Percentiles rank a stretch among this genome's conserved stretches.
These are phyloP conservation scores for Drosophila mojavensis DNA, from an alignment of 1,140 invertebrate genomes.

Conservation along the genomic window DNA sequence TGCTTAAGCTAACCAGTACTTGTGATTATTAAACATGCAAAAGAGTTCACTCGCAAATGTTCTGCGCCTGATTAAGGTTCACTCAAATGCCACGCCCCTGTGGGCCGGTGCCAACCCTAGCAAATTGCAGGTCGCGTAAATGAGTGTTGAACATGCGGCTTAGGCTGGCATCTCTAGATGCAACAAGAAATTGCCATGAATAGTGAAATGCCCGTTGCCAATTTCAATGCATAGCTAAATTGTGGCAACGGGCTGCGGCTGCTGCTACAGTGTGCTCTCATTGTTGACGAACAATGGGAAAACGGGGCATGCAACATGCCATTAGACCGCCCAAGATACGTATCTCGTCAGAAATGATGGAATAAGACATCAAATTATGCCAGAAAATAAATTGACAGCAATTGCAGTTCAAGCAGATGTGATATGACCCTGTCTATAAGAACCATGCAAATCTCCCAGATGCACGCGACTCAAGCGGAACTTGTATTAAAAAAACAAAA, in stretches of 20 bases:
- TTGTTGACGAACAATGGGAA: slow-evolving; percentile 19
- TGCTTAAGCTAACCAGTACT: no score
- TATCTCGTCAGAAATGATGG: slow-evolving; percentile 14
- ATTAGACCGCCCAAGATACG: slow-evolving; percentile 73
- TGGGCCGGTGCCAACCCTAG: slow-evolving; percentile 16
- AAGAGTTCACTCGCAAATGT: background rate
- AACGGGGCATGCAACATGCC: slow-evolving; percentile 48
- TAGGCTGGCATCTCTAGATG: no score
- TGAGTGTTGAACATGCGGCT: slow-evolving; percentile 31
- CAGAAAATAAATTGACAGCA: slow-evolving; percentile 57
- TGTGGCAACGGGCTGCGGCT: slow-evolving; percentile 41
- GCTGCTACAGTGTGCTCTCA: background rate
- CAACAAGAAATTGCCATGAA: no score
- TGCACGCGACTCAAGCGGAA: slow-evolving; percentile 15
- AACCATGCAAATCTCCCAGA: slow-evolving; percentile 18
- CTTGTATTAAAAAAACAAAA: background rate
- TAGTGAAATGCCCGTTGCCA: background rate
- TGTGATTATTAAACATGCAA: background rate
- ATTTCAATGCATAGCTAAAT: slow-evolving; percentile 50
- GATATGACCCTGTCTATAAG: background rate
- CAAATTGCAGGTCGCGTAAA: slow-evolving; percentile 27
- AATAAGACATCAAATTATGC: slow-evolving; percentile 73
- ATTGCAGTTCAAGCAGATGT: background rate
- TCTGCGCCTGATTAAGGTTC: background rate
- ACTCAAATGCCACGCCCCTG: slow-evolving; percentile 14